Base-by-base conservation (phyloP, 2,888 invertebrate species). In the Cremastobaeus sp. region DNA sequence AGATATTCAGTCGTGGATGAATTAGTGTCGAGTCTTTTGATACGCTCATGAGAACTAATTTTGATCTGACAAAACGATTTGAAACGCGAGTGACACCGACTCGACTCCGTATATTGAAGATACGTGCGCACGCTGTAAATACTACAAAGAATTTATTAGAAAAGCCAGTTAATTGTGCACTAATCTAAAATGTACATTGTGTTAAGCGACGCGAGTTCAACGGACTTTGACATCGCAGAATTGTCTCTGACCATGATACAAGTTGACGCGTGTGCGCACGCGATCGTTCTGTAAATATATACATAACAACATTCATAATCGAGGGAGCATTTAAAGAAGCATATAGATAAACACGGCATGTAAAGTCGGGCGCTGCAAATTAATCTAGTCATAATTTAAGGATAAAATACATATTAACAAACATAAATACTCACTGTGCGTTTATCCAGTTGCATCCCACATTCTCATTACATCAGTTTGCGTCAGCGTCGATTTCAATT, bases 371-470 rank as follows among this genome's bases (percentile, higher is more conserved):
- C 86, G 84, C 82, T 83, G 79, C 83, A 76, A 82, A 82, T 79
- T 81, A 83, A 86, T 86, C 87, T 87, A 87, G 87, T 87, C 87
- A 87, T 86, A 86, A 85, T 60, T 78, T 78, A 84, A 68, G 68
- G 17, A 52, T 32, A 48, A 50, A n/a, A 28, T 45, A 81, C 34
- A 48, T 55, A 55, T 66, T 39, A 30, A 43, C 25, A 21, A 34
- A 6, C 48, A 41, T 55, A 8, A 66, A 55, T 47, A 55, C 55
- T 54, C 25, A 37, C 21, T 9, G 15, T 15, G 37, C 48, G 59
- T 83, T 83, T 83, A 81, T 82, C 78, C 74, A 83, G 84, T 82
- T 43, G 50, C 84, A 85, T 82, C 74, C 76, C 78, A 82, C 79
- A 77, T 82, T 82, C 80, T 78, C 78, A 80, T 78, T 77, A 80